phyloP scores from a whole-genome alignment of 92 coral and sea anemone species.

The Epizoanthus rinbou region DNA sequence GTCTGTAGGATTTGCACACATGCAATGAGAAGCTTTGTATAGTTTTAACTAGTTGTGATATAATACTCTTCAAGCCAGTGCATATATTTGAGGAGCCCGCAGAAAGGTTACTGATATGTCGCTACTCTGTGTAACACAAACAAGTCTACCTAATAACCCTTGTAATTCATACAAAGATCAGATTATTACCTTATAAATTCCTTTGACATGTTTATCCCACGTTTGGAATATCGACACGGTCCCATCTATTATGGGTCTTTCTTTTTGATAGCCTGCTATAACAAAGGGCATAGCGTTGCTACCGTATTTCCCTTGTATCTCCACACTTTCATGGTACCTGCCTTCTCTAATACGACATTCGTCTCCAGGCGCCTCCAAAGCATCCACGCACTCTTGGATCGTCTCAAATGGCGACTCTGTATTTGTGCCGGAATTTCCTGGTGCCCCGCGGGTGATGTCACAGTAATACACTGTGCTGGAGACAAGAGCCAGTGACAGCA shows the following conservation, averaged over 20 bases:
- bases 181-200: constrained; percentile 25
- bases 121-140: no score
- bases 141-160: no score
- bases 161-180: no score
- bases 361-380: constrained; percentile 28
- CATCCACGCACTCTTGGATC: constrained; percentile 39
- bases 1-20: no score
- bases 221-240: constrained; percentile 53
- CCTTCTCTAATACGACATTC: constrained; percentile 39
- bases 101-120: no score
- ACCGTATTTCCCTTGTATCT: constrained; percentile 67
- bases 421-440: not conserved
- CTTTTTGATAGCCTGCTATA: constrained; percentile 69
- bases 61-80: no score
- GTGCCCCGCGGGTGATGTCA: not conserved
- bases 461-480: constrained; percentile 17
- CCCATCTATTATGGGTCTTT: constrained; percentile 75
- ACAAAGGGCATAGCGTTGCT: constrained; percentile 49
- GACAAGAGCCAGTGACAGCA: not conserved
- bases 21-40: no score
- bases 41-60: no score
- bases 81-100: no score
- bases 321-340: constrained; percentile 72
- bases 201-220: constrained; percentile 39
- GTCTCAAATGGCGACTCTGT: constrained; percentile 24